Evolutionary conservation across 2,113 vertebrate species (phyloP).

Genomic region (Manacus vitellinus): DNA sequence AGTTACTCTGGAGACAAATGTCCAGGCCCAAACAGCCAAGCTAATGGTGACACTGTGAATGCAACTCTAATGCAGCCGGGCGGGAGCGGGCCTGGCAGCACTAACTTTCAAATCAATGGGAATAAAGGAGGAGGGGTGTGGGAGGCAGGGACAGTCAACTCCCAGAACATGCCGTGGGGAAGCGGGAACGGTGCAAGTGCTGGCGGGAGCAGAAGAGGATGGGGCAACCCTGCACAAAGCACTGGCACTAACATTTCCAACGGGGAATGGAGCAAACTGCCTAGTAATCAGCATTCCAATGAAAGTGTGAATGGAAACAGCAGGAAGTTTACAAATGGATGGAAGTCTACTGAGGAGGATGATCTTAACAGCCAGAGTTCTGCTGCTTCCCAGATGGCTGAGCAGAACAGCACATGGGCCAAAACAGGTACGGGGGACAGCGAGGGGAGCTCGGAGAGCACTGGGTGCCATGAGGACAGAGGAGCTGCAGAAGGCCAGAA

Average conservation of each 20-base stretch:
- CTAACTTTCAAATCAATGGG: conserved; percentile 86
- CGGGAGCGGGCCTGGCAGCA: conserved; percentile 80
- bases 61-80: conserved; percentile 91
- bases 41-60: conserved; percentile 97
- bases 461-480: conserved; percentile 84
- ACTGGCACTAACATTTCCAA: conserved; percentile 79
- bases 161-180: conserved; percentile 84
- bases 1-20: conserved; percentile 90
- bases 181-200: conserved; percentile 72
- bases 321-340: conserved; percentile 90
- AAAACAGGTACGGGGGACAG: conserved; percentile 81
- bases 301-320: conserved; percentile 73
- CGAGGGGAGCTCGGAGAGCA: conserved; percentile 87
- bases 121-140: conserved; percentile 84
- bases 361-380: conserved; percentile 73
- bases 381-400: conserved; percentile 60
- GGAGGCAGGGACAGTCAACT: conserved; percentile 82
- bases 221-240: conserved; percentile 83
- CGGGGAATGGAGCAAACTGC: conserved; percentile 88
- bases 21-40: conserved; percentile 83
- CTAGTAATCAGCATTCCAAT: conserved; percentile 84
- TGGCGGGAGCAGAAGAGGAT: conserved; percentile 83
- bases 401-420: conserved; percentile 80
- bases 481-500: conserved; percentile 70
- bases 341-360: conserved; percentile 93